Conservation (phyloP, 2,113 vertebrate species). For the Pachycephala philippinensis region DNA sequence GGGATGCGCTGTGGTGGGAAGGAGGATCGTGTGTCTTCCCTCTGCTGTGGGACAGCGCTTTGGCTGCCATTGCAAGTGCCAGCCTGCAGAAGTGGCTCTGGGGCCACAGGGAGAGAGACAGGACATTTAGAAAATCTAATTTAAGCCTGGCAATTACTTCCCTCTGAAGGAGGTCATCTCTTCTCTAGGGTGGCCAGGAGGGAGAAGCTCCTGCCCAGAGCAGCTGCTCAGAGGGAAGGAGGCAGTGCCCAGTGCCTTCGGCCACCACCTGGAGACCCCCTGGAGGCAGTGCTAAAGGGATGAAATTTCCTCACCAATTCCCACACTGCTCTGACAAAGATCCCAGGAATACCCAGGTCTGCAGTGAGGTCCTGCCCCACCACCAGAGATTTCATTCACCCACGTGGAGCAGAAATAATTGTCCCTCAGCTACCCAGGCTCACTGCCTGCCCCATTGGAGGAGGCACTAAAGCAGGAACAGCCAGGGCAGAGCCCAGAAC, state of each 20-base stretch:
- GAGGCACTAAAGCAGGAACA: neutral
- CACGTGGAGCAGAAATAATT: neutral
- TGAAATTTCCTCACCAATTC: neutral
- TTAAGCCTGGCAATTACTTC: neutral
- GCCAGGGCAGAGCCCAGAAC: neutral
- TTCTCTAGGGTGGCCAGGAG: neutral
- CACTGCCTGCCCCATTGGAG: neutral
- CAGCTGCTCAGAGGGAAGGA: neutral
- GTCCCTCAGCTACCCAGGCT: neutral
- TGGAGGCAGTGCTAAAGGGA: neutral
- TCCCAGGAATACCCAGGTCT: neutral
- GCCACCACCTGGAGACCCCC: neutral
- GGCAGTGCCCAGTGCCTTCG: accelerated
- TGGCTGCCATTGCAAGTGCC: neutral
- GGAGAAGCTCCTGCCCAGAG: neutral
- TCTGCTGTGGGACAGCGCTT: neutral
- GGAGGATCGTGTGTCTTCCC: neutral
- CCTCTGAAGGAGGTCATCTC: neutral
- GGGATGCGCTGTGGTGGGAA: accelerated
- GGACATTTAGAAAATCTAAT: neutral
- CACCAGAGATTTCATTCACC: neutral
- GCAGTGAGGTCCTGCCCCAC: accelerated
- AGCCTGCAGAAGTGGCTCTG: neutral
- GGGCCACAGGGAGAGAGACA: neutral
- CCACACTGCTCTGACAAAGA: neutral